A percentile compares a stretch with the other conserved stretches of the same genome.
Evolutionary conservation across 2,888 invertebrate genomes (phyloP).

Genomic region (Drepanosiphum platanoidis): DNA sequence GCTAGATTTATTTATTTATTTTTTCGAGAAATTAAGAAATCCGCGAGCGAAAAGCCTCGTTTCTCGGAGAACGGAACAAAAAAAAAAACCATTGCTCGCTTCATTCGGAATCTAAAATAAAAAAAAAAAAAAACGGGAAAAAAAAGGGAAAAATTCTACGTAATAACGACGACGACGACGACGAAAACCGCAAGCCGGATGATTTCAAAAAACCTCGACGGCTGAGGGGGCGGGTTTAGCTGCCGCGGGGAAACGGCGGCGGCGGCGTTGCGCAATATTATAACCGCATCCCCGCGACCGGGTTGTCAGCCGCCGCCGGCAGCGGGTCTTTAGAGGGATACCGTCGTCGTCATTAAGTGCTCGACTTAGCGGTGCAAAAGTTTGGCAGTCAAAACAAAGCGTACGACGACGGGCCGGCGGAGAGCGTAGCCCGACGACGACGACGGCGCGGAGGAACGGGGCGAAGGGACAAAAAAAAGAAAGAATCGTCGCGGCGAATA

Average conservation of each 20-base stretch:
- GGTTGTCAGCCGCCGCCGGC: no score
- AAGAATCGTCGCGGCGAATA: constrained; percentile 4
- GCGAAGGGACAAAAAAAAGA: background rate
- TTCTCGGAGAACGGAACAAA: no score
- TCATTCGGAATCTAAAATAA: no score
- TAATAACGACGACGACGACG: background rate
- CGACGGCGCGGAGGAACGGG: background rate
- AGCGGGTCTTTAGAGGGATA: constrained; percentile 1
- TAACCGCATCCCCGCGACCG: background rate
- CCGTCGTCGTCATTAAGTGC: constrained; percentile 29
- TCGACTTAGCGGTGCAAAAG: constrained; percentile 45
- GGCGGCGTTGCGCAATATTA: background rate
- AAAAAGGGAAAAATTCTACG: background rate
- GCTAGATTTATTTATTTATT: no score
- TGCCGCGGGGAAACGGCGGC: background rate
- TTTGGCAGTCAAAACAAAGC: constrained; percentile 51
- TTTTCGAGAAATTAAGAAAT: no score
- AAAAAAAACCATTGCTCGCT: no score
- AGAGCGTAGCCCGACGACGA: no score
- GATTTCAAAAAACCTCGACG: background rate
- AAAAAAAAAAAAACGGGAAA: no score
- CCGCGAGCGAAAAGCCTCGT: no score
- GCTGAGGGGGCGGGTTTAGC: no score
- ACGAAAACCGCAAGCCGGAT: background rate
- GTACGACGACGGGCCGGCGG: background rate